Conservation (phyloP, 2,113 vertebrate genomes). For the Pluvialis apricaria region DNA sequence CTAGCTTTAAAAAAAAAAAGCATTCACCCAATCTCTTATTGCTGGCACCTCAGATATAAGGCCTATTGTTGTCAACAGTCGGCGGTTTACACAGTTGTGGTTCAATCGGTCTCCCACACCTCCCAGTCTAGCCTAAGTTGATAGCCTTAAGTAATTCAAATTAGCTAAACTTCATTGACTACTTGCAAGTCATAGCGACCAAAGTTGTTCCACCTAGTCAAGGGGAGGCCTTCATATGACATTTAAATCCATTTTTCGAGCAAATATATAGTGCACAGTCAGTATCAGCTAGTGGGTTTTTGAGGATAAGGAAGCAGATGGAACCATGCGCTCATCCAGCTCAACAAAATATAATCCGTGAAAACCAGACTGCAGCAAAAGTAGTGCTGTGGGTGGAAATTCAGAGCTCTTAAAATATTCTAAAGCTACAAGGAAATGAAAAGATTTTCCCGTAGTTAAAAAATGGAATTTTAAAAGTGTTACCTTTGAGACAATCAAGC, state of each 20-base stretch:
- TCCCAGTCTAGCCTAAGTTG: not conserved
- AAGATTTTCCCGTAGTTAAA: not conserved
- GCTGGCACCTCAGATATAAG: not conserved
- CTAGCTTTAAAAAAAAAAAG: not conserved
- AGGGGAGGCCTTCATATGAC: not conserved
- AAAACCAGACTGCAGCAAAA: constrained; percentile 9
- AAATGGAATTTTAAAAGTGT: not conserved
- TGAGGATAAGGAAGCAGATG: constrained; percentile 31
- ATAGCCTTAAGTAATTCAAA: not conserved
- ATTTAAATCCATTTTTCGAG: not conserved
- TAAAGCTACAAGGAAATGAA: not conserved
- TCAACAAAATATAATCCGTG: not conserved
- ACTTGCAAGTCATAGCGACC: not conserved
- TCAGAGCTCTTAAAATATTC: not conserved
- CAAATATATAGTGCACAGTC: not conserved
- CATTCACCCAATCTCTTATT: not conserved
- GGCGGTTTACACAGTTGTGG: not conserved
- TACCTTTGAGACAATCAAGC: not conserved
- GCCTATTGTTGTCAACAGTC: not conserved
- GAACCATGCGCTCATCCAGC: not conserved
- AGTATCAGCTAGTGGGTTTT: not conserved
- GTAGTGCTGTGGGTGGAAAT: constrained; percentile 14
- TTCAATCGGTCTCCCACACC: not conserved
- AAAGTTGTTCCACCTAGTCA: not conserved
- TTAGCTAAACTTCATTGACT: not conserved